Evolutionary conservation across 2,888 invertebrate species (phyloP), one percentile per base, ranked within the genome.

Genomic region (Pyrrhia umbra): DNA sequence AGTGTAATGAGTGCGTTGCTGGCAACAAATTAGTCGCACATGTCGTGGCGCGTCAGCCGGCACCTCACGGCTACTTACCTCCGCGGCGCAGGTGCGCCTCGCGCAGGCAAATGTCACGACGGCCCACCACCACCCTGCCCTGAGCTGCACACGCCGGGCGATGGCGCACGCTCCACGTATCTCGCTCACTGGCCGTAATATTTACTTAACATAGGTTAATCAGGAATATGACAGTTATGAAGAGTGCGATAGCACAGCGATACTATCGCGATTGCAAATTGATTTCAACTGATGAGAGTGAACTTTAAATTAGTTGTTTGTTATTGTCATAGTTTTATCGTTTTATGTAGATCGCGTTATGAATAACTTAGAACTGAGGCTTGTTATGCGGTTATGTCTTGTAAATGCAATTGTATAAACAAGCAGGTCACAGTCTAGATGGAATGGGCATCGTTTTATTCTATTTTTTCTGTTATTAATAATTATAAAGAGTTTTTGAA

Each of bases 1-100:
- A 84, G 82, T 72, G 89, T 94, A 93, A 94, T 93, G 90, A 92
- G 90, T 84, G 89, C 85, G 86, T 90, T 88, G 92, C 83, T 81
- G 86, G 83, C 86, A 88, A 90, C 94, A 92, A 94, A 94, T 94
- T 93, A 93, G 92, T 87, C 88, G 92, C 94, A 95, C 90, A 95
- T 95, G 94, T 92, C 92, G 93, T 78, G 69, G 49, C 74, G 83
- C 88, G 91, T 86, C 94, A 94, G 93, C 93, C 93, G 94, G 93
- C 92, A 77, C 82, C 85, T 83, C 78, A 75, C 77, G 76, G 81
- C 85, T 83, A 87, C 86, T 85, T 82, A 83, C 86, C 85, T 83
- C 81, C 82, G 72, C 85, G 75, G 61, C 84, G 91, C 93, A 92
- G 92, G 92, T 92, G 92, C 87, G 82, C 88, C 77, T 27, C 52